Conservation (phyloP, 2,797 vertebrate species). For the Bovichtus variegatus region DNA sequence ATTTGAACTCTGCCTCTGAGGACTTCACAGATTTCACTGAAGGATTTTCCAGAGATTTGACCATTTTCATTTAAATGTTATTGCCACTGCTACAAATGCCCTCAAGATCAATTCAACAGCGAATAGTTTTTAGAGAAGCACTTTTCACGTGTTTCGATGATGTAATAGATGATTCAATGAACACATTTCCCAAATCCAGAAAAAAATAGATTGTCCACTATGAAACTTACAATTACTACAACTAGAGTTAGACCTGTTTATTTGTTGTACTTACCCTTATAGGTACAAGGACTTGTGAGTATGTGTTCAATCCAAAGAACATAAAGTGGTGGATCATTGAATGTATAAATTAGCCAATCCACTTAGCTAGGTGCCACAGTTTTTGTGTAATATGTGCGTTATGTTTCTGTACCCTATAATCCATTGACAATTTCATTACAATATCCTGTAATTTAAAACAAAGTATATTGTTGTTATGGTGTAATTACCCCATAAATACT, state of each 20-base stretch:
- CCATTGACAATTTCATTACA: background rate
- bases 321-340: background rate
- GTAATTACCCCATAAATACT: slow-evolving; percentile 4
- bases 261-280: background rate
- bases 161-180: background rate
- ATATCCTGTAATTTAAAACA: background rate
- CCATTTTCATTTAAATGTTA: background rate
- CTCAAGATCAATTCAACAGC: background rate
- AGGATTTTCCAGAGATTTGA: background rate
- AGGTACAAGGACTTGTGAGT: background rate
- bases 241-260: background rate
- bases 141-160: background rate
- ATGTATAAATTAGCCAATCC: slow-evolving; percentile 6
- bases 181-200: background rate
- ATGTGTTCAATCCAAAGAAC: slow-evolving; percentile 20
- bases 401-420: background rate
- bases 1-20: slow-evolving; percentile 63
- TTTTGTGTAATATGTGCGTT: background rate
- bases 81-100: background rate
- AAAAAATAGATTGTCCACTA: background rate
- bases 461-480: background rate
- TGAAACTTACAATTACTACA: background rate
- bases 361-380: background rate
- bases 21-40: slow-evolving; percentile 29
- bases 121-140: background rate